Evolutionary conservation across 35 echinoderm and acorn worm genomes (phyloP), one percentile per base, ranked within the genome.

Genomic region (Diadema setosum): DNA sequence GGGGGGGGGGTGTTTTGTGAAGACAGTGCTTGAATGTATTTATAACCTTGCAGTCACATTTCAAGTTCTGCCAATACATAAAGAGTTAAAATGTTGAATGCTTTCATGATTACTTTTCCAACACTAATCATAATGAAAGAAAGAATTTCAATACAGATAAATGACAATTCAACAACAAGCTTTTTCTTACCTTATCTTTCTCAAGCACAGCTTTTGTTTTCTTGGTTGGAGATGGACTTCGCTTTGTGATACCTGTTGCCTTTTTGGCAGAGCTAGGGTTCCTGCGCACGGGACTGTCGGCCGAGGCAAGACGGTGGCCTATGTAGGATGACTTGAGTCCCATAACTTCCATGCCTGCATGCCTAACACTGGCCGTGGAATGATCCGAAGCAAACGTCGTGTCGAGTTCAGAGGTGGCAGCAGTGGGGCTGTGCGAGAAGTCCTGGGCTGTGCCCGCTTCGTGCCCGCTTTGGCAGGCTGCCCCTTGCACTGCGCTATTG

Each of bases 401-500:
- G 29, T 78, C 73, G 24, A 32, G n/a, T 18, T 78, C 37, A 67
- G 37, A 26, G 8, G 63, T 67, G 63, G 37, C 37, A n/a, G 63
- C 63, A 9, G 3, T 81, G 44, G 75, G 29, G 44, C 27, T 43
- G 37, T 33, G 44, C 24, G 75, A 31, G 26, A 33, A 24, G 16
- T 41, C 75, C 44, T 81, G 44, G 20, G 6, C 75, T 29, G 21
- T 81, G 25, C 21, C 34, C 29, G 6, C 75, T 29, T 25, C 44
- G 25, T 25, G 75, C 29, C 44, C 42, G 44, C 42, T 70, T n/a
- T 4, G 29, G 24, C 25, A 46, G 61, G 39, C 70, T 59, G 35
- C 33, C 42, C 49, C 63, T 67, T 67, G 63, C 30, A 67, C 26
- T 26, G 63, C 27, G 37, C 86, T 97, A 87, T 97, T 97, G 85